phyloP scores from a whole-genome alignment of 2,797 vertebrate species.

The Sparus aurata region DNA sequence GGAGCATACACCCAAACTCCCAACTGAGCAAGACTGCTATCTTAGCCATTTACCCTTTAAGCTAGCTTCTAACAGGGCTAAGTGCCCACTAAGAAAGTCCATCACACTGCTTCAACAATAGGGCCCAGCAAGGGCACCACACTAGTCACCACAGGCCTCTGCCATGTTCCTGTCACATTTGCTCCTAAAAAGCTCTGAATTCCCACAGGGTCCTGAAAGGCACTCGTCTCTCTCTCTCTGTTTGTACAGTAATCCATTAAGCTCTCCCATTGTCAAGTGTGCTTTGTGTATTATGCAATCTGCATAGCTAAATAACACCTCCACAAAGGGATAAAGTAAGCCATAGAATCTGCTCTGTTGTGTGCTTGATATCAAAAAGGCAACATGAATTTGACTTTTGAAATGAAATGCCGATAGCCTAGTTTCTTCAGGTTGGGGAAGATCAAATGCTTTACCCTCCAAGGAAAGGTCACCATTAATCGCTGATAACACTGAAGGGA shows the following conservation, averaged over 20 bases:
- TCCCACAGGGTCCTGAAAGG: slow-evolving; percentile 19
- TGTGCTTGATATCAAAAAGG: slow-evolving; percentile 22
- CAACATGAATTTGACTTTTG: slow-evolving; percentile 18
- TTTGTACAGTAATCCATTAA: slow-evolving; percentile 52
- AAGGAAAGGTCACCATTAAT: slow-evolving; percentile 72
- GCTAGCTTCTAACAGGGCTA: slow-evolving; percentile 32
- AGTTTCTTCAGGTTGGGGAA: slow-evolving; percentile 39
- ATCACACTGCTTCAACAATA: slow-evolving; percentile 39
- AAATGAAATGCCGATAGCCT: slow-evolving; percentile 33
- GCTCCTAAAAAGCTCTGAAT: slow-evolving; percentile 23
- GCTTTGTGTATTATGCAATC: slow-evolving; percentile 15
- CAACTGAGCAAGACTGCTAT: slow-evolving; percentile 19
- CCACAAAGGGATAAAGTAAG: slow-evolving; percentile 15
- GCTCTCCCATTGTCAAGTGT: slow-evolving; percentile 25
- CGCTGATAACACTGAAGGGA: slow-evolving; percentile 58
- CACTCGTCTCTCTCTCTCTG: slow-evolving; percentile 22
- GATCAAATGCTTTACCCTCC: slow-evolving; percentile 50
- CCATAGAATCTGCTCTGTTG: not conserved
- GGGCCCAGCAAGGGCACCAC: slow-evolving; percentile 18
- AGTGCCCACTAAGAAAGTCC: slow-evolving; percentile 44
- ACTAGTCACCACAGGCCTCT: slow-evolving; percentile 27
- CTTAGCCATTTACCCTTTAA: slow-evolving; percentile 37
- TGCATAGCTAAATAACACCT: slow-evolving; percentile 41
- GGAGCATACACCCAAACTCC: slow-evolving; percentile 8
- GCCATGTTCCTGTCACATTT: slow-evolving; percentile 30